phyloP scores from a whole-genome alignment of 2,888 invertebrate genomes.

The Ophion ventricosus region DNA sequence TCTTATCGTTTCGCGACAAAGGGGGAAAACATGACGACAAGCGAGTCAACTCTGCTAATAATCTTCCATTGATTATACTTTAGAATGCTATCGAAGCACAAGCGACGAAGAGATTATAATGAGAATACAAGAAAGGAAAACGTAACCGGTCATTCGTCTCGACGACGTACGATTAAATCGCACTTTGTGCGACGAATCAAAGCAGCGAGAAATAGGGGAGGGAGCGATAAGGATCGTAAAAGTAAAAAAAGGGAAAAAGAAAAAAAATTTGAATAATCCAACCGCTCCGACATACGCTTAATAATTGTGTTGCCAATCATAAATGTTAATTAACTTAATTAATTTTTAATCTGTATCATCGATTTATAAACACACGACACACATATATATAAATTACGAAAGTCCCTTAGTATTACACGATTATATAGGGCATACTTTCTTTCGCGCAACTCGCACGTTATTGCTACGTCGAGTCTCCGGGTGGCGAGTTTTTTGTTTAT shows the following conservation, averaged over 20 bases:
- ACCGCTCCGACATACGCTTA: slow-evolving; percentile 80
- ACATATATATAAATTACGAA: slow-evolving; percentile 32
- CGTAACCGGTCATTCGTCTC: slow-evolving; percentile 26
- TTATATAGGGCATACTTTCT: slow-evolving; percentile 48
- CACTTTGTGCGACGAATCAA: slow-evolving; percentile 5
- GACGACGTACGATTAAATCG: not conserved
- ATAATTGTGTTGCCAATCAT: slow-evolving; percentile 80
- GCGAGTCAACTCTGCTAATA: slow-evolving; percentile 55
- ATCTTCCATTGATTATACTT: slow-evolving; percentile 64
- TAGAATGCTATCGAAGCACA: slow-evolving; percentile 63
- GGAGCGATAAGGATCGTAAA: slow-evolving; percentile 14
- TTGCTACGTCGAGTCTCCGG: slow-evolving; percentile 31
- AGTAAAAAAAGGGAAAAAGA: slow-evolving; percentile 33
- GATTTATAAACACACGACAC: slow-evolving; percentile 19
- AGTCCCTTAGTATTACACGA: slow-evolving; percentile 58
- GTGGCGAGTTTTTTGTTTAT: slow-evolving; percentile 36
- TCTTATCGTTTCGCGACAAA: not conserved
- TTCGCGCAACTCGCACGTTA: slow-evolving; percentile 47
- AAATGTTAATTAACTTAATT: slow-evolving; percentile 74
- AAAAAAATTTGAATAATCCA: slow-evolving; percentile 65
- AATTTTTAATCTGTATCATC: slow-evolving; percentile 69
- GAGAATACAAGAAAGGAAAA: slow-evolving; percentile 28
- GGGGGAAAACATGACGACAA: slow-evolving; percentile 21
- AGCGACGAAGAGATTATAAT: slow-evolving; percentile 42
- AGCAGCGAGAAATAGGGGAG: slow-evolving; percentile 28